A percentile compares a stretch with the other conserved stretches of the same genome.
Evolutionary conservation across 2,888 invertebrate genomes (phyloP).

Genomic region (Agrilus cyanescens): DNA sequence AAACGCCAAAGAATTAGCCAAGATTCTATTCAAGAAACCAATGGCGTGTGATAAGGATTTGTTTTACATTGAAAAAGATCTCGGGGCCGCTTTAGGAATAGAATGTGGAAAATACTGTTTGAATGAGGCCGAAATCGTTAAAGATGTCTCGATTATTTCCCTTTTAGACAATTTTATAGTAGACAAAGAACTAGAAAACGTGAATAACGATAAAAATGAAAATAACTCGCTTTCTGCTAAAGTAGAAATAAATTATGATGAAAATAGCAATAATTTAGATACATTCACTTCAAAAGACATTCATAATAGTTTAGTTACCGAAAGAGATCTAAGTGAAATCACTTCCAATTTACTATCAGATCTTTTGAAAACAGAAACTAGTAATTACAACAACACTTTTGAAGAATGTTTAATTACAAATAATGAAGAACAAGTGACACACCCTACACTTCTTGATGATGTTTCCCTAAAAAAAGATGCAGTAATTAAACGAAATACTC

Average conservation of each 20-base stretch:
- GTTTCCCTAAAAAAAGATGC: too few species aligned
- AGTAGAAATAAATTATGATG: not conserved
- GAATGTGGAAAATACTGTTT: constrained; percentile 28
- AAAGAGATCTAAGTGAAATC: too few species aligned
- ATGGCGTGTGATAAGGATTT: constrained; percentile 18
- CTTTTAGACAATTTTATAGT: constrained; percentile 5
- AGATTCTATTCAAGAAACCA: constrained; percentile 25
- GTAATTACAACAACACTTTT: too few species aligned
- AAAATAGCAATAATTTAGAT: not conserved
- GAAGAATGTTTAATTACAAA: too few species aligned
- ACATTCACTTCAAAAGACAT: not conserved
- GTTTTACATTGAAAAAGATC: constrained; percentile 27
- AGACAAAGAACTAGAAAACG: not conserved
- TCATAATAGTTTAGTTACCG: not conserved
- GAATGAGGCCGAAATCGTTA: constrained; percentile 27
- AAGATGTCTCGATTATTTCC: constrained; percentile 25
- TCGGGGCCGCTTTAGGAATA: constrained; percentile 28
- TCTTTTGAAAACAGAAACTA: too few species aligned
- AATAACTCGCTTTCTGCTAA: not conserved
- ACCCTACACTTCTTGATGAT: too few species aligned
- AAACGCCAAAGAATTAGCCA: constrained; percentile 27
- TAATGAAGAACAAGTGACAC: too few species aligned
- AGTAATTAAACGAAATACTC: too few species aligned
- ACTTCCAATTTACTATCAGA: too few species aligned
- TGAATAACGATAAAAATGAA: not conserved